These are phyloP conservation scores for Chaunax sp. DNA, from an alignment of 2,797 vertebrate species.

Conservation along the genomic window DNA sequence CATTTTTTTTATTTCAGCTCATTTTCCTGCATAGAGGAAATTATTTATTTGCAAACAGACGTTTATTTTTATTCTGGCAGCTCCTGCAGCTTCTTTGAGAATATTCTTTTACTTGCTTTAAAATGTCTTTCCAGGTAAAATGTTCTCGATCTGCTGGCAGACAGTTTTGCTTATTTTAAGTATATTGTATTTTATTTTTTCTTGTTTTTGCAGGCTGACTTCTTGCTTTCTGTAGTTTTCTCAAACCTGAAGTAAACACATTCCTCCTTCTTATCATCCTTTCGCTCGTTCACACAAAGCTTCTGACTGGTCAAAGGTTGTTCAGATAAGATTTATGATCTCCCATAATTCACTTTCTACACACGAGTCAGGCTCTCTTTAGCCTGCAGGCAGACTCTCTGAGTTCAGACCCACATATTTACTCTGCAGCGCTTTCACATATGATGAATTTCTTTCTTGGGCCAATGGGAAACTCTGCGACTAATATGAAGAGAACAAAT, in stretches of 20 bases:
- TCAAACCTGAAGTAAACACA: slow-evolving; percentile 15
- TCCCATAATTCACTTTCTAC: slow-evolving; percentile 64
- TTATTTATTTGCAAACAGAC: too few species aligned
- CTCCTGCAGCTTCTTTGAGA: too few species aligned
- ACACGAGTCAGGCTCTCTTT: slow-evolving; percentile 69
- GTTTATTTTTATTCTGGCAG: too few species aligned
- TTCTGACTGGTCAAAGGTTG: slow-evolving; percentile 65
- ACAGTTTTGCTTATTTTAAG: too few species aligned
- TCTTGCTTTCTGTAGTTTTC: slow-evolving; percentile 17
- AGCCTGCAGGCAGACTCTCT: slow-evolving; percentile 51
- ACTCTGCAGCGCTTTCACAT: slow-evolving; percentile 53
- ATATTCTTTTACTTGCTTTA: too few species aligned
- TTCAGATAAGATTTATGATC: slow-evolving; percentile 69
- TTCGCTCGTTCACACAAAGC: slow-evolving; percentile 37
- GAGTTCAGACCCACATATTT: slow-evolving; percentile 71
- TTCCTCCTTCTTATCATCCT: slow-evolving; percentile 23
- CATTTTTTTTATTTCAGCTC: too few species aligned
- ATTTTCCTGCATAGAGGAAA: too few species aligned
- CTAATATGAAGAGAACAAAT: slow-evolving; percentile 60
- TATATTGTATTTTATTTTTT: too few species aligned
- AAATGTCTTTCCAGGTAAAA: too few species aligned
- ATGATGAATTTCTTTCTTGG: slow-evolving; percentile 61
- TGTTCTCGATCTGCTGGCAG: too few species aligned
- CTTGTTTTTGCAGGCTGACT: too few species aligned
- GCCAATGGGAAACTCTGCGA: slow-evolving; percentile 36